Evolutionary conservation across 1,140 invertebrate species (phyloP), one percentile per base, ranked within the genome.

Genomic region (Teleogryllus occipitalis): DNA sequence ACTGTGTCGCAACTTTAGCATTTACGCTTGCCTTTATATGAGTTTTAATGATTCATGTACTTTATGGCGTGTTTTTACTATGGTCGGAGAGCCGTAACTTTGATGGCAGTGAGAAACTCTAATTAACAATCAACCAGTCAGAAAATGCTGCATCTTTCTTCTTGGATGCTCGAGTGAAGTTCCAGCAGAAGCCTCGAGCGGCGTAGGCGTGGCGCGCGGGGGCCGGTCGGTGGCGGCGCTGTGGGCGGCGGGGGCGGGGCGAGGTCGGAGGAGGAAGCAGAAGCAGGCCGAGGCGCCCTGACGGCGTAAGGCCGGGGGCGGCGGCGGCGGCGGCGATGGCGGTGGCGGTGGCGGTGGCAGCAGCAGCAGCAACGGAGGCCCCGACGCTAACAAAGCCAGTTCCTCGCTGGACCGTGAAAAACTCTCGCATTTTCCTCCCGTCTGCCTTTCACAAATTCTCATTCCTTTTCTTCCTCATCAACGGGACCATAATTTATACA

Each of bases 11-110:
- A 65, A 65, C 54, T 65, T 65, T 18, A 65, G 54, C 54, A 18
- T 65, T 65, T 65, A 65, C 54, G 54, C 54, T 65, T 65, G 54
- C 18, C 54, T 65, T 65, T 65, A 65, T 65, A 65, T 65, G 54
- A 65, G 54, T 65, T 65, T 65, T 65, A 65, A 65, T 65, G 54
- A 65, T 65, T 65, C 54, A 65, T 65, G 54, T 65, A 65, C 54
- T 65, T 65, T 65, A 65, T 65, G 54, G 54, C 54, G 7, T 65
- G 54, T 65, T 65, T 65, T 65, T 65, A 65, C 54, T 65, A 65
- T 65, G 54, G 54, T 18, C 54, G 54, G 54, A 65, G 54, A 65
- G 54, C 54, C 10, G 54, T 65, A 65, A 65, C 54, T 65, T 65
- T 65, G 54, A 65, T 65, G 54, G 54, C 54, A 65, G 54, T 65